phyloP scores from a whole-genome alignment of 2,797 vertebrate species.

The Crocidura indochinensis region DNA sequence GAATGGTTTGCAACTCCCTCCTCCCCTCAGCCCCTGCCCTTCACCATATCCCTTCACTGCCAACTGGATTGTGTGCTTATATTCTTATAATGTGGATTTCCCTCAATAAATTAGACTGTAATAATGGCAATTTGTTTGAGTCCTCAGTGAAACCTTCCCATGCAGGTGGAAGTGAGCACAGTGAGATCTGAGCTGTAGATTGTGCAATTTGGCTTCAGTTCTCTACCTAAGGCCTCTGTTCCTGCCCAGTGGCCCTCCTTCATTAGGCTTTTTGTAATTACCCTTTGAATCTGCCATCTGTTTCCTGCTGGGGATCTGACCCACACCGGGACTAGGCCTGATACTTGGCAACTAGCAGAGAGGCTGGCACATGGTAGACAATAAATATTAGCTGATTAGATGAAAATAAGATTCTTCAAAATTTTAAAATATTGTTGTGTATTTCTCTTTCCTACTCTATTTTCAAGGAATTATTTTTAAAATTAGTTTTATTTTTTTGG shows the following conservation, averaged over 20 bases:
- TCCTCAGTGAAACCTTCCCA: neutral
- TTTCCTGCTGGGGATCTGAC: slow-evolving; percentile 56
- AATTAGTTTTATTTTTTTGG: no score
- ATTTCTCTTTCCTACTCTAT: slow-evolving; percentile 34
- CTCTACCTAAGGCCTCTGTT: neutral
- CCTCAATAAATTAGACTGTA: neutral
- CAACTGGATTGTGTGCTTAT: neutral
- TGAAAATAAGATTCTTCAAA: slow-evolving; percentile 56
- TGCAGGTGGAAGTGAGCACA: neutral
- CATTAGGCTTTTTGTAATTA: slow-evolving; percentile 53
- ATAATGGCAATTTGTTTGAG: neutral
- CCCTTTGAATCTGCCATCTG: slow-evolving; percentile 56
- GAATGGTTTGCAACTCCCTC: no score
- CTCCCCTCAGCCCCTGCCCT: no score
- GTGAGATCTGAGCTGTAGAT: neutral
- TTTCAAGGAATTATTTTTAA: neutral
- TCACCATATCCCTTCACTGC: neutral
- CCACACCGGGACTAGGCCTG: neutral
- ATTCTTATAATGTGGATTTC: neutral
- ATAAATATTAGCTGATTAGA: slow-evolving; percentile 71
- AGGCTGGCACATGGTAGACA: slow-evolving; percentile 19
- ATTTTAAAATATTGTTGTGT: slow-evolving; percentile 13
- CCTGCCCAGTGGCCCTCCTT: neutral
- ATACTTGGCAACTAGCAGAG: slow-evolving; percentile 47
- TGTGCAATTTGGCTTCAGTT: neutral